Percentiles rank a stretch among this genome's conserved stretches.
These are phyloP conservation scores for Agrypnia vestita DNA, from an alignment of 1,140 invertebrate genomes.

Conservation along the genomic window DNA sequence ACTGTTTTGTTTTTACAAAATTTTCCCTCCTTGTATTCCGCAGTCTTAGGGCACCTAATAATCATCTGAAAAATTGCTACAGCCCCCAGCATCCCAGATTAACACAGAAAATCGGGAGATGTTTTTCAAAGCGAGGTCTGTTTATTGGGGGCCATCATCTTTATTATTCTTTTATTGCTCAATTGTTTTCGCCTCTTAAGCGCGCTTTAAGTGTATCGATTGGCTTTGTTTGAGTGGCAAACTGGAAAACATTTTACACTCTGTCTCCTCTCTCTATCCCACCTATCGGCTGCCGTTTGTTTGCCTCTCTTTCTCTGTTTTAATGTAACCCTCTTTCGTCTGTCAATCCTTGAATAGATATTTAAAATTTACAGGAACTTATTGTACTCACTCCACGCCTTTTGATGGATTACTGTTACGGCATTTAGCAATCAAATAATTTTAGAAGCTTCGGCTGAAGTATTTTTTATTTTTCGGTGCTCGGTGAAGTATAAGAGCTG, in stretches of 20 bases:
- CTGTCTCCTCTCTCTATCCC: neutral
- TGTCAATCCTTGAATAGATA: constrained; percentile 4
- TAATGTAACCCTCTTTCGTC: constrained; percentile 10
- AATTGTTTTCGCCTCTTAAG: constrained; percentile 61
- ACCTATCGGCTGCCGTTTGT: neutral
- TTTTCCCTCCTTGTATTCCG: constrained; percentile 8
- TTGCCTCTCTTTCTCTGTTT: constrained; percentile 11
- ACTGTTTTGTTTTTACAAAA: neutral
- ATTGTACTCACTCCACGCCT: constrained; percentile 8
- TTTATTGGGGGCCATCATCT: constrained; percentile 60
- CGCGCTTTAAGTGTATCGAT: constrained; percentile 53
- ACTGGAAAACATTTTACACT: neutral
- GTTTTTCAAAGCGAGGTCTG: constrained; percentile 51
- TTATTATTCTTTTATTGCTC: constrained; percentile 61
- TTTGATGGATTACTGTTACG: constrained; percentile 57
- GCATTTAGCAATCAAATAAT: constrained; percentile 32
- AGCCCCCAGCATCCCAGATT: constrained; percentile 45
- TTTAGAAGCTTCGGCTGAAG: neutral
- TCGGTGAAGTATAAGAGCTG: no score
- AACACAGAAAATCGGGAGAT: constrained; percentile 47
- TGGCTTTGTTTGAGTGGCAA: constrained; percentile 55
- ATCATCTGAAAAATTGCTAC: constrained; percentile 49
- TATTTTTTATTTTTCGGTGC: no score
- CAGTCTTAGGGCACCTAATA: constrained; percentile 55
- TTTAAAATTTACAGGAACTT: constrained; percentile 5